phyloP scores from a whole-genome alignment of 1,140 invertebrate species.

The Pogonomyrmex californicus region DNA sequence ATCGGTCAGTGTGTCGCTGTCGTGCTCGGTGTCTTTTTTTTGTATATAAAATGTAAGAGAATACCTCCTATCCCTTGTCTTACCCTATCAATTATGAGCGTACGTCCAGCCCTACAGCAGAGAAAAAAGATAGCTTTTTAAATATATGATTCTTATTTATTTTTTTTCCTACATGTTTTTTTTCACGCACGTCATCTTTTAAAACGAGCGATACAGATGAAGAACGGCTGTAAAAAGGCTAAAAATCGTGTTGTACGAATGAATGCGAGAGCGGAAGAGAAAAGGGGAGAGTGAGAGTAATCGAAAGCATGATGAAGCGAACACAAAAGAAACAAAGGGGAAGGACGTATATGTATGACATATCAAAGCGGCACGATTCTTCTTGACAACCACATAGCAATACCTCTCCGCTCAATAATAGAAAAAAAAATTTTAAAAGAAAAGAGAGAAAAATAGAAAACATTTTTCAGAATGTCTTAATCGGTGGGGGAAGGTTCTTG shows the following conservation, averaged over 20 bases:
- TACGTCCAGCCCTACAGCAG: slow-evolving; percentile 42
- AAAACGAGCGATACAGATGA: neutral
- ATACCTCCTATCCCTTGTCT: neutral
- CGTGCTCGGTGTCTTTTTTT: slow-evolving; percentile 35
- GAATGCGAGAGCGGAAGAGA: slow-evolving; percentile 1
- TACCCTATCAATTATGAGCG: neutral
- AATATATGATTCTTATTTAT: slow-evolving; percentile 6
- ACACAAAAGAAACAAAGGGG: slow-evolving; percentile 70
- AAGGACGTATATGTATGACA: slow-evolving; percentile 78
- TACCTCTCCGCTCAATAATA: slow-evolving; percentile 84
- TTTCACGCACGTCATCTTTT: slow-evolving; percentile 7
- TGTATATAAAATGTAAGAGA: slow-evolving; percentile 16
- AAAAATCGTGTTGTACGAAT: slow-evolving; percentile 26
- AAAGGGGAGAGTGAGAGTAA: slow-evolving; percentile 42
- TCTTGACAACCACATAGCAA: slow-evolving; percentile 83
- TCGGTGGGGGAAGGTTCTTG: slow-evolving; percentile 39
- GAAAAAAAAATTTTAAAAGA: slow-evolving; percentile 70
- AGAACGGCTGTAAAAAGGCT: neutral
- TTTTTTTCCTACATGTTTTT: slow-evolving; percentile 2
- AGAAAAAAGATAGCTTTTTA: slow-evolving; percentile 20
- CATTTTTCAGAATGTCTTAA: slow-evolving; percentile 76
- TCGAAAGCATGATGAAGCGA: slow-evolving; percentile 61
- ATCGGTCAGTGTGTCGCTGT: slow-evolving; percentile 51
- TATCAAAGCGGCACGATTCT: slow-evolving; percentile 83
- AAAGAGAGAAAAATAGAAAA: slow-evolving; percentile 38